Conservation (phyloP, 2,797 vertebrate genomes). For the Melanotaenia boesemani region DNA sequence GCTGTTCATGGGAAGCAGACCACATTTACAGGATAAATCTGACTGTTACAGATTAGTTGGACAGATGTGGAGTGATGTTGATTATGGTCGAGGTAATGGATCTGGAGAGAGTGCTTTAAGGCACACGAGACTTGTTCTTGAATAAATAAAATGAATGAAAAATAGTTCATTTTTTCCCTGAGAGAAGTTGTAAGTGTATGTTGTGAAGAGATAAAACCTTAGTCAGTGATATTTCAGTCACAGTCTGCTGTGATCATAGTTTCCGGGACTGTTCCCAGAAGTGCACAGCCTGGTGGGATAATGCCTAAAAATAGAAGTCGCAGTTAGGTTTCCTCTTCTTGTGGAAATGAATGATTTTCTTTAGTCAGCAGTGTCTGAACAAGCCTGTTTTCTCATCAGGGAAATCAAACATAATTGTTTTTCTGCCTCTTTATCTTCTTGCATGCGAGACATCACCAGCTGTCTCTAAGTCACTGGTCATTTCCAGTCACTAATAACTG, state of each 20-base stretch:
- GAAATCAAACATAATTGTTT: background rate
- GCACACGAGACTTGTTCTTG: no score
- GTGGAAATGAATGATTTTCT: conserved; percentile 13
- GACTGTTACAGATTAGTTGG: no score
- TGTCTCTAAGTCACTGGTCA: background rate
- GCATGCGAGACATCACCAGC: background rate
- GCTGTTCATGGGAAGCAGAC: no score
- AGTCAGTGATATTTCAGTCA: background rate
- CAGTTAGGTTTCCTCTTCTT: conserved; percentile 18
- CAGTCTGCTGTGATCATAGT: background rate
- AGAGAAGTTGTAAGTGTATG: no score
- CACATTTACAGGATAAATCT: no score
- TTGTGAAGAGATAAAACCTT: background rate
- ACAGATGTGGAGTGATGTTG: no score
- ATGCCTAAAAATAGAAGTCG: conserved; percentile 24
- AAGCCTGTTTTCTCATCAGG: conserved; percentile 15
- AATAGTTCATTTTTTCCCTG: no score
- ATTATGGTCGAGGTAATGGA: no score
- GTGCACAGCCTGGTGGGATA: background rate
- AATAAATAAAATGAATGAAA: no score
- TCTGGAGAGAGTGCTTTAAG: no score
- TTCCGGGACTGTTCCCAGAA: background rate
- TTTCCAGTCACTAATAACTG: background rate
- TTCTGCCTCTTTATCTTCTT: background rate
- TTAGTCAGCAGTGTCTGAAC: background rate